phyloP scores from a whole-genome alignment of 2,113 vertebrate species.

The Gorsachius goisagi region DNA sequence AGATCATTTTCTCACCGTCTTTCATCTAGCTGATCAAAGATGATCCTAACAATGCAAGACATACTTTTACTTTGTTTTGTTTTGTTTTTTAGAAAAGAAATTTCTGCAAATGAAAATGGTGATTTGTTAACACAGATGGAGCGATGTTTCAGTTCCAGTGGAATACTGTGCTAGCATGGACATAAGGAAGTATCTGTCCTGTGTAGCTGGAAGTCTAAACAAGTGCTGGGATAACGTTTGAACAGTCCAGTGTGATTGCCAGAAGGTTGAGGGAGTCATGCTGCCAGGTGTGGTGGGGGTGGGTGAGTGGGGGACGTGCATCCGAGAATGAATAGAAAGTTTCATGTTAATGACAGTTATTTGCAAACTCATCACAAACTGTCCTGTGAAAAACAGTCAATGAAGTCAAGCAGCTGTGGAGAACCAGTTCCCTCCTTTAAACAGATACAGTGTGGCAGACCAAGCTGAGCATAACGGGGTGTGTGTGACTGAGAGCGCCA shows the following conservation, averaged over 20 bases:
- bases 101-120: not conserved
- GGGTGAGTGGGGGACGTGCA: not conserved
- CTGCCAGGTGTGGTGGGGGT: rapidly evolving
- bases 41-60: not conserved
- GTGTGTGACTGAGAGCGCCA: rapidly evolving
- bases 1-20: not conserved
- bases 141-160: not conserved
- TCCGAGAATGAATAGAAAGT: not conserved
- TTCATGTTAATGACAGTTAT: not conserved
- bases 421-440: not conserved
- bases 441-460: not conserved
- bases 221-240: not conserved
- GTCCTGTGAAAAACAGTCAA: not conserved
- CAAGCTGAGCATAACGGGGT: not conserved
- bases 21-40: not conserved
- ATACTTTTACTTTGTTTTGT: not conserved
- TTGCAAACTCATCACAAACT: not conserved
- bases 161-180: not conserved
- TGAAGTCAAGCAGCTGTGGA: not conserved
- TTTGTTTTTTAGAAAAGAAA: not conserved
- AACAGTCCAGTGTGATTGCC: not conserved
- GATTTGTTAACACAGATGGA: not conserved
- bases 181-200: not conserved
- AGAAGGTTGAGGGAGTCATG: not conserved
- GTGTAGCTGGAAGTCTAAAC: not conserved